A percentile compares a stretch with the other conserved stretches of the same genome.
phyloP scores from a whole-genome alignment of 2,797 vertebrate genomes.

The Trematomus bernacchii region DNA sequence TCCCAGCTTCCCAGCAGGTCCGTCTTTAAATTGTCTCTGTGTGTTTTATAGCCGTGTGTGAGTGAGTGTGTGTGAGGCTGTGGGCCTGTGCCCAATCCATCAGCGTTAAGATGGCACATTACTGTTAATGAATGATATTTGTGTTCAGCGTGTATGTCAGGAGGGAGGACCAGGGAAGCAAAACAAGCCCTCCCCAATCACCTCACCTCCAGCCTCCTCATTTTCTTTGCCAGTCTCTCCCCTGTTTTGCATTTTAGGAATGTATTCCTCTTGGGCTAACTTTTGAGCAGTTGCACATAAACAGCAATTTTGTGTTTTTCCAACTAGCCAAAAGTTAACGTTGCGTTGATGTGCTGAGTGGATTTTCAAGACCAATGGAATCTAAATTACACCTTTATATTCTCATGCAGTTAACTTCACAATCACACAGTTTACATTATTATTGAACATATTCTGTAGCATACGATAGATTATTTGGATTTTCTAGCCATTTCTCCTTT shows the following conservation, averaged over 20 bases:
- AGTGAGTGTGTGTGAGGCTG: slow-evolving; percentile 77
- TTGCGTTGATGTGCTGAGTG: neutral
- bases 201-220: slow-evolving; percentile 69
- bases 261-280: slow-evolving; percentile 51
- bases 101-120: slow-evolving; percentile 93
- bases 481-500: neutral
- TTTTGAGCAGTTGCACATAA: slow-evolving; percentile 35
- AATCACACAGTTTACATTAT: neutral
- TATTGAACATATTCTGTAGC: neutral
- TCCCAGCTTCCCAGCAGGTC: slow-evolving; percentile 90
- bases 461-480: neutral
- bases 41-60: slow-evolving; percentile 92
- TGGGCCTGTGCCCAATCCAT: slow-evolving; percentile 86
- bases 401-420: neutral
- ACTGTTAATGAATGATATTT: slow-evolving; percentile 95
- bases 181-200: slow-evolving; percentile 81
- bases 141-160: slow-evolving; percentile 86
- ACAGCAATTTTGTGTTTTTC: slow-evolving; percentile 30
- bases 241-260: slow-evolving; percentile 70
- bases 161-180: slow-evolving; percentile 79
- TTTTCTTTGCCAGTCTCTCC: slow-evolving; percentile 68
- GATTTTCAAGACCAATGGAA: neutral
- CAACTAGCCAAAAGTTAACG: neutral
- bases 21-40: slow-evolving; percentile 96
- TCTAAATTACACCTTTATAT: neutral